These are phyloP conservation scores for Sebastes trivittatus DNA, from an alignment of 2,797 vertebrate genomes.

Conservation along the genomic window DNA sequence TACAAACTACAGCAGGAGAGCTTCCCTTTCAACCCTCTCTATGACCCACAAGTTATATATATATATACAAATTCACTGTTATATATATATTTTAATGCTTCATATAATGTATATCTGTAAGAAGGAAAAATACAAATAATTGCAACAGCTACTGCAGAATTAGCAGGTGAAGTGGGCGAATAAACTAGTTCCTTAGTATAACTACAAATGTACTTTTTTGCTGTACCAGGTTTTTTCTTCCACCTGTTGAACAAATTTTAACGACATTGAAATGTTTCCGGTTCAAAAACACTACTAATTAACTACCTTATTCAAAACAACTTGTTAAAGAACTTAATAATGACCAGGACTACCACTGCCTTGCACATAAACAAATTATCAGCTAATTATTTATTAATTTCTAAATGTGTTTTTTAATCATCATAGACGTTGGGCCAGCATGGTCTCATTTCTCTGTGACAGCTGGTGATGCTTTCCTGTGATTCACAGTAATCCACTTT, in stretches of 20 bases:
- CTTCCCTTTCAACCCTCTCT: not conserved
- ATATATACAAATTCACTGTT: not conserved
- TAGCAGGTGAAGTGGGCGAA: not conserved
- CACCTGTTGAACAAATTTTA: conserved; percentile 53
- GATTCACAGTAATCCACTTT: conserved; percentile 99
- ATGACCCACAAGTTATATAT: conserved; percentile 16
- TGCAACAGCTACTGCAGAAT: not conserved
- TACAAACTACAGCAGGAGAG: conserved; percentile 1
- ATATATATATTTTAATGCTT: not conserved
- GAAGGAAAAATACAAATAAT: not conserved
- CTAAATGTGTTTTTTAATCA: conserved; percentile 90
- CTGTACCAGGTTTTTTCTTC: not conserved
- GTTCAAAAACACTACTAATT: not conserved
- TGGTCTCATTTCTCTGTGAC: conserved; percentile 95
- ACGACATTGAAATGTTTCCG: not conserved
- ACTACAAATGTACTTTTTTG: not conserved
- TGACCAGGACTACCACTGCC: conserved; percentile 26
- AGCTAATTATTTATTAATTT: conserved; percentile 85
- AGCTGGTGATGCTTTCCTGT: conserved; percentile 95
- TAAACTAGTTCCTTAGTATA: not conserved
- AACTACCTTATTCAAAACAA: not conserved
- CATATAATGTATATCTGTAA: not conserved
- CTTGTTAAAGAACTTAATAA: not conserved
- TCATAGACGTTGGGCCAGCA: conserved; percentile 84
- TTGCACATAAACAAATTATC: conserved; percentile 32